These are phyloP conservation scores for Etheostoma perlongum DNA, from an alignment of 2,797 vertebrate species.

Conservation along the genomic window DNA sequence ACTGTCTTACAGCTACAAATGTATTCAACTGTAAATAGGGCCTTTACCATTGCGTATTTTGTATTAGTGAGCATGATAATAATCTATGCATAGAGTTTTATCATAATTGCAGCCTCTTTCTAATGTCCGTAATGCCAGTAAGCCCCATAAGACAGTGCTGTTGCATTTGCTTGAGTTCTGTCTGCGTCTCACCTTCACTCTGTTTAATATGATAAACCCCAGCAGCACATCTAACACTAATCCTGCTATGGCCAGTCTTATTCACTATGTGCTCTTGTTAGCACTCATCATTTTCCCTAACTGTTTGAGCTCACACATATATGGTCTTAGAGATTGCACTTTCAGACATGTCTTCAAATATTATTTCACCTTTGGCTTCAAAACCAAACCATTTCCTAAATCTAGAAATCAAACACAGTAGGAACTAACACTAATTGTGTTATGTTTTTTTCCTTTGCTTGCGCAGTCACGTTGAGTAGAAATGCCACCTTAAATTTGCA, in stretches of 20 bases:
- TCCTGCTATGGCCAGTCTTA: not conserved
- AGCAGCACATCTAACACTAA: not conserved
- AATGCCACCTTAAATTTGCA: not conserved
- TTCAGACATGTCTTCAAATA: constrained; percentile 65
- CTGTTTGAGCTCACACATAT: constrained; percentile 76
- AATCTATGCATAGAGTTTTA: constrained; percentile 65
- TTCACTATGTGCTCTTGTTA: constrained; percentile 63
- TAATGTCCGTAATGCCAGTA: constrained; percentile 3
- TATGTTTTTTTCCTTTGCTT: not conserved
- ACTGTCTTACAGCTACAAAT: constrained; percentile 32
- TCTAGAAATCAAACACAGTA: not conserved
- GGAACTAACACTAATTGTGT: not conserved
- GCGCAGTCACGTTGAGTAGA: not conserved
- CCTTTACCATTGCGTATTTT: constrained; percentile 56
- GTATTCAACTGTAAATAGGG: constrained; percentile 18
- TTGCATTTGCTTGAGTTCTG: constrained; percentile 71
- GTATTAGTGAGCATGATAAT: constrained; percentile 52
- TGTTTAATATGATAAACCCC: constrained; percentile 51
- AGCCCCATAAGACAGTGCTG: constrained; percentile 65
- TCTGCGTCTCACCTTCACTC: constrained; percentile 61
- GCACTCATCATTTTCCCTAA: constrained; percentile 71
- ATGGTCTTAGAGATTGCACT: constrained; percentile 74
- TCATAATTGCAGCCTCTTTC: constrained; percentile 43
- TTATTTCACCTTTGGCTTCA: constrained; percentile 64
- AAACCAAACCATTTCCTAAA: not conserved